Evolutionary conservation across 2,113 vertebrate species (phyloP).

Genomic region (Petromus typicus): DNA sequence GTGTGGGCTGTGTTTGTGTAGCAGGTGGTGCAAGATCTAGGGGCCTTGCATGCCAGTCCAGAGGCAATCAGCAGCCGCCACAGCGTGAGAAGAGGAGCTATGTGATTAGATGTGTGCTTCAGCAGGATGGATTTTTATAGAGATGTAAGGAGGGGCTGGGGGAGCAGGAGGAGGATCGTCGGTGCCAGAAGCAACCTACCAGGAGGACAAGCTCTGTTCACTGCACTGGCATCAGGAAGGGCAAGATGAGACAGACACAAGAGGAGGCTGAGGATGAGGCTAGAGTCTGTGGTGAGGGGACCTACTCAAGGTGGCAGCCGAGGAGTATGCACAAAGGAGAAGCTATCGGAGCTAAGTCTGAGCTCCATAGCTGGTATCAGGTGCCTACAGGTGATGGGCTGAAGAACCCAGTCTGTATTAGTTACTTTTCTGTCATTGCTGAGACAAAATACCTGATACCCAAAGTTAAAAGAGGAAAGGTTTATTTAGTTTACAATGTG

Average conservation of each 20-base stretch:
- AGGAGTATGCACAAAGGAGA: not conserved
- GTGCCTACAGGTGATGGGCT: not conserved
- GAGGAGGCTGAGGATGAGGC: not conserved
- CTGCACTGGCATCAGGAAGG: accelerated
- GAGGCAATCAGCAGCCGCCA: not conserved
- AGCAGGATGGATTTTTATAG: not conserved
- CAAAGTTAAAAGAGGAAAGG: too few relatives aligned
- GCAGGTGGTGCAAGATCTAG: not conserved
- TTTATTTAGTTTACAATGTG: too few relatives aligned
- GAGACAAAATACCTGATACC: too few relatives aligned
- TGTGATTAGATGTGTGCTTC: not conserved
- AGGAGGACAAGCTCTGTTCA: accelerated
- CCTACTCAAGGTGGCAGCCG: accelerated
- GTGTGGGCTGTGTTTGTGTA: not conserved
- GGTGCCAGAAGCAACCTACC: accelerated
- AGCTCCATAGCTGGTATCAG: not conserved
- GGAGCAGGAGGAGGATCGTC: not conserved
- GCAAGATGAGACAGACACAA: not conserved
- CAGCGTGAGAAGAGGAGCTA: not conserved
- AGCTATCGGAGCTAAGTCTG: not conserved
- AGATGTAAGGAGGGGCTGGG: not conserved
- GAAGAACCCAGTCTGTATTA: not conserved
- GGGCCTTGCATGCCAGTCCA: not conserved
- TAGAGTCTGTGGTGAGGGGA: not conserved
- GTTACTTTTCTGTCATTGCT: too few relatives aligned